Evolutionary conservation across 1,140 invertebrate species (phyloP).

Genomic region (Tetranychus cinnabarinus): DNA sequence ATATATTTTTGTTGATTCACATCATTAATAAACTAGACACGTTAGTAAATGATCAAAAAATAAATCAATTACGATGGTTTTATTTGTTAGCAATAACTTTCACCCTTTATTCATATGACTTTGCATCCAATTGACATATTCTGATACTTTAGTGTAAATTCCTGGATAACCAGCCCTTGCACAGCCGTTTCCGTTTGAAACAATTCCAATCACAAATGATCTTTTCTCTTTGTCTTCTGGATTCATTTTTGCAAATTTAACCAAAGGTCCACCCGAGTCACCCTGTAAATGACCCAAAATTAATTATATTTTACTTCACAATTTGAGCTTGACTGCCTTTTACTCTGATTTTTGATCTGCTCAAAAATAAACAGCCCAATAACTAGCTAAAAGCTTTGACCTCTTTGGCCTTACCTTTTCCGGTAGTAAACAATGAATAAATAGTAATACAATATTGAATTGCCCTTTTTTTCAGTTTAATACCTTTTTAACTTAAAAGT

Average conservation of each 20-base stretch:
- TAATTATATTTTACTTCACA: neutral
- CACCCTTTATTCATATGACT: too few relatives aligned
- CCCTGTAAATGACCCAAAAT: neutral
- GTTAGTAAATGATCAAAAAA: too few relatives aligned
- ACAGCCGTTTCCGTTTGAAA: slow-evolving; percentile 50
- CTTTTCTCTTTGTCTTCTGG: too few relatives aligned
- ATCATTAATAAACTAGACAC: too few relatives aligned
- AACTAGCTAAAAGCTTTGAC: neutral
- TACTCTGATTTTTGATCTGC: neutral
- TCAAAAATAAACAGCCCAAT: neutral
- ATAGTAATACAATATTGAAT: too few relatives aligned
- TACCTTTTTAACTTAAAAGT: neutral
- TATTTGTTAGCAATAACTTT: too few relatives aligned
- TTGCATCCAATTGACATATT: slow-evolving; percentile 19
- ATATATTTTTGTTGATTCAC: too few relatives aligned
- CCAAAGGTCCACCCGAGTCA: neutral
- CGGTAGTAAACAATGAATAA: too few relatives aligned
- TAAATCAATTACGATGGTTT: too few relatives aligned
- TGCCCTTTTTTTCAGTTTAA: too few relatives aligned
- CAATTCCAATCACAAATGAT: slow-evolving; percentile 26
- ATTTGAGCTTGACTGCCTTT: neutral
- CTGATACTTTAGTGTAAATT: slow-evolving; percentile 49
- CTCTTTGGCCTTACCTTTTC: too few relatives aligned
- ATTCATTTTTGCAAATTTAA: neutral
- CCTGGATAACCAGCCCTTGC: slow-evolving; percentile 50